Conservation (phyloP, 2,113 vertebrate species). For the Marmota monax region DNA sequence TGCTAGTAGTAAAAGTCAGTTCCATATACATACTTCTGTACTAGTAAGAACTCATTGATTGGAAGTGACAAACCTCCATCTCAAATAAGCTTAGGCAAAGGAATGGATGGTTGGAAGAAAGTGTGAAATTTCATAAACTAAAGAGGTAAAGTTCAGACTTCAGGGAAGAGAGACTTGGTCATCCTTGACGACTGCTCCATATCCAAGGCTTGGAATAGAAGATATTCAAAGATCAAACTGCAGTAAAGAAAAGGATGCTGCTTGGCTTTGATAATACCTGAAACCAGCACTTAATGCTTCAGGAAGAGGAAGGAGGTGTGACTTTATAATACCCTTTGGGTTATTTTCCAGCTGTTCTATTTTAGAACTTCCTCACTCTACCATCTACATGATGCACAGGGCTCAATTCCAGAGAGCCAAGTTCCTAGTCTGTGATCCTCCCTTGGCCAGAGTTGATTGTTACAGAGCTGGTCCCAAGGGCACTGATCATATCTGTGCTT, state of each 20-base stretch:
- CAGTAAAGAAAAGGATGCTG: neutral
- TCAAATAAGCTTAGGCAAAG: conserved; percentile 6
- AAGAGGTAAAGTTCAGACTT: neutral
- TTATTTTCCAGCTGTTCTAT: neutral
- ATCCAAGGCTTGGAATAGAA: neutral
- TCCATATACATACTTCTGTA: neutral
- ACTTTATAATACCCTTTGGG: neutral
- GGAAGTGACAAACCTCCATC: neutral
- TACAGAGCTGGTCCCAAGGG: neutral
- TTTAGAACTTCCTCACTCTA: neutral
- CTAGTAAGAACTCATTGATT: neutral
- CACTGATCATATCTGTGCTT: neutral
- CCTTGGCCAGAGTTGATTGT: no score
- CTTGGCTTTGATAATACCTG: neutral
- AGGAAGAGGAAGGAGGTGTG: neutral
- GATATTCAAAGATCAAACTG: neutral
- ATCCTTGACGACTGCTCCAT: neutral
- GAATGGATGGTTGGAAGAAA: neutral
- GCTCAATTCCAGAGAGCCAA: neutral
- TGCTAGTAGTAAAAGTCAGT: neutral
- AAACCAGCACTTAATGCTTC: neutral
- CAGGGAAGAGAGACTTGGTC: neutral
- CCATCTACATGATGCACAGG: neutral
- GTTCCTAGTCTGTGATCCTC: neutral
- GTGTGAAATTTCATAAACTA: neutral